These are phyloP conservation scores for Colinus virginianus DNA, from an alignment of 2,113 vertebrate species.

Conservation along the genomic window DNA sequence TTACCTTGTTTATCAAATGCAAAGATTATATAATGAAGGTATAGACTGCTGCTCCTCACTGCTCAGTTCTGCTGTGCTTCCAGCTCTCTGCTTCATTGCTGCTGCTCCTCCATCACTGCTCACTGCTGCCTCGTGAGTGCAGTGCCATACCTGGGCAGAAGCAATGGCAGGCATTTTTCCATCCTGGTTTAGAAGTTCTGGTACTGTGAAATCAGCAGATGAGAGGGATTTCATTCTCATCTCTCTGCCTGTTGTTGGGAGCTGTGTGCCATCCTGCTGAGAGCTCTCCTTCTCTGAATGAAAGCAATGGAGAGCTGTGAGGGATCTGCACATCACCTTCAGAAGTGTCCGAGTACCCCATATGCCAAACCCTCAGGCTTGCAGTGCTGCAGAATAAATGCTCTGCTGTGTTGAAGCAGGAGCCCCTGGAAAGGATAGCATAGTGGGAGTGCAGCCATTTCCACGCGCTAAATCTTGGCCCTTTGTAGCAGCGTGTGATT, in stretches of 20 bases:
- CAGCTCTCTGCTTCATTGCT: too few species aligned
- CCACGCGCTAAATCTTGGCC: neutral
- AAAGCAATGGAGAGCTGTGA: neutral
- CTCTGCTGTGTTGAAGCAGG: neutral
- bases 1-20: neutral
- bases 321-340: neutral
- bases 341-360: neutral
- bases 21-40: neutral
- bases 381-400: neutral
- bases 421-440: neutral
- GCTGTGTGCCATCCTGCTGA: neutral
- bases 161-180: neutral
- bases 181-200: neutral
- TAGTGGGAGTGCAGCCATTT: neutral
- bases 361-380: neutral
- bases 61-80: neutral
- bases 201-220: neutral
- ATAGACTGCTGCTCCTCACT: too few species aligned
- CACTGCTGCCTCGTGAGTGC: accelerated
- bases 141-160: neutral
- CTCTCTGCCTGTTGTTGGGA: too few species aligned
- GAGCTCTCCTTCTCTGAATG: neutral
- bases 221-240: neutral
- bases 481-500: neutral
- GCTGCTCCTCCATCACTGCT: neutral